These are phyloP conservation scores for Trogon melanurus DNA, from an alignment of 2,113 vertebrate genomes.

Conservation along the genomic window DNA sequence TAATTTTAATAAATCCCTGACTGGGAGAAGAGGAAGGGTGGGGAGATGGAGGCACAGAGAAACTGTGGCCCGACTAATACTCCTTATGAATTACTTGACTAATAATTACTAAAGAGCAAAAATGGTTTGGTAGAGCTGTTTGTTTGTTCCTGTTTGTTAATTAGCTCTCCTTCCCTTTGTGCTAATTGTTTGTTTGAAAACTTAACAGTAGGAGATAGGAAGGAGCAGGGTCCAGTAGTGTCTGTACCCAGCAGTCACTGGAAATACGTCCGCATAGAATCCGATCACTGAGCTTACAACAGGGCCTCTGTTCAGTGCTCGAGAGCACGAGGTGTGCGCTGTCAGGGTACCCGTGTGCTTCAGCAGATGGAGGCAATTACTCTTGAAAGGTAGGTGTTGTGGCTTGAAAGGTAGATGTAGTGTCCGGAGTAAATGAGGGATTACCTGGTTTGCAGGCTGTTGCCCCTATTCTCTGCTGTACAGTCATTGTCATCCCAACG, in stretches of 20 bases:
- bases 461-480: background rate
- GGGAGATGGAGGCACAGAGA: conserved; percentile 56
- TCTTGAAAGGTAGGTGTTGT: background rate
- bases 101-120: conserved; percentile 69
- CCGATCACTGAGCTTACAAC: background rate
- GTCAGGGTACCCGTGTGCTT: background rate
- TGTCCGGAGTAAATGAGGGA: background rate
- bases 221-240: background rate
- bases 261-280: background rate
- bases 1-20: conserved; percentile 86
- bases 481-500: background rate
- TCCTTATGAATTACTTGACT: conserved; percentile 77
- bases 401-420: background rate
- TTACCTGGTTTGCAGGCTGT: background rate
- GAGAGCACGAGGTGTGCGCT: background rate
- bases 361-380: background rate
- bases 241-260: background rate
- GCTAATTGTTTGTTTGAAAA: conserved; percentile 43
- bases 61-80: conserved; percentile 73
- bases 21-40: conserved; percentile 73
- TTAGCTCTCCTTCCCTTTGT: conserved; percentile 45
- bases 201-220: background rate
- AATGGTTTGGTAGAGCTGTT: conserved; percentile 64
- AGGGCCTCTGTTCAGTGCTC: background rate
- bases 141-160: conserved; percentile 63